Evolutionary conservation across 2,888 invertebrate genomes (phyloP).

Genomic region (Pollenia angustigena): DNA sequence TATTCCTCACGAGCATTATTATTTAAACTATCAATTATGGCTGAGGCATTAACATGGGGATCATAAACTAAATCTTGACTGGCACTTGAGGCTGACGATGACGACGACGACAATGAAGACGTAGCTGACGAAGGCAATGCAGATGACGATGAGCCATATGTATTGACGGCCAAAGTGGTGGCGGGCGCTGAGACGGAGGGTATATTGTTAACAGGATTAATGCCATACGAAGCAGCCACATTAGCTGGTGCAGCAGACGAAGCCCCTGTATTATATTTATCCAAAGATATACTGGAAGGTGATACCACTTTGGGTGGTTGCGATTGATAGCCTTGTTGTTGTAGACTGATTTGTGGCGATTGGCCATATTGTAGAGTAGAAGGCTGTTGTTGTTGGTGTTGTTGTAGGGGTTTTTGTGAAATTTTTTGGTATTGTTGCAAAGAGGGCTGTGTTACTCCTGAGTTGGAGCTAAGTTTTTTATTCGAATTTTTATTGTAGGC

Average conservation of each 20-base stretch:
- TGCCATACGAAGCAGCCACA: slow-evolving; percentile 75
- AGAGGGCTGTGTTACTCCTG: slow-evolving; percentile 74
- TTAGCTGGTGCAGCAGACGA: slow-evolving; percentile 75
- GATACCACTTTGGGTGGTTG: slow-evolving; percentile 70
- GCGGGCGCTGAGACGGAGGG: slow-evolving; percentile 59
- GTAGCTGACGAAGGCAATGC: slow-evolving; percentile 22
- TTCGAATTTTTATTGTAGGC: slow-evolving; percentile 74
- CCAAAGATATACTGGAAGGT: slow-evolving; percentile 59
- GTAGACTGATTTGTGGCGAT: slow-evolving; percentile 64
- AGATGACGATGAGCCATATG: slow-evolving; percentile 62
- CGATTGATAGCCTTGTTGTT: slow-evolving; percentile 73
- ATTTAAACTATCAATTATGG: slow-evolving; percentile 84
- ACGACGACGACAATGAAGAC: not conserved
- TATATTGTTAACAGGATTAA: slow-evolving; percentile 74
- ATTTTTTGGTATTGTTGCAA: slow-evolving; percentile 74
- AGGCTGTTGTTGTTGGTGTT: slow-evolving; percentile 73
- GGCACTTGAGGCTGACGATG: slow-evolving; percentile 60
- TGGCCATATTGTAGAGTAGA: slow-evolving; percentile 65
- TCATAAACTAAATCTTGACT: slow-evolving; percentile 81
- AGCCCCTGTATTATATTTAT: slow-evolving; percentile 63
- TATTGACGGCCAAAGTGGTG: slow-evolving; percentile 63
- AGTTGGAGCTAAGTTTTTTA: slow-evolving; percentile 73
- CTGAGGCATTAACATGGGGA: slow-evolving; percentile 83
- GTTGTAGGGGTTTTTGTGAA: slow-evolving; percentile 75
- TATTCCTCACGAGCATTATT: slow-evolving; percentile 84